Conservation (phyloP, 2,797 vertebrate species). For the Euthynnus affinis region DNA sequence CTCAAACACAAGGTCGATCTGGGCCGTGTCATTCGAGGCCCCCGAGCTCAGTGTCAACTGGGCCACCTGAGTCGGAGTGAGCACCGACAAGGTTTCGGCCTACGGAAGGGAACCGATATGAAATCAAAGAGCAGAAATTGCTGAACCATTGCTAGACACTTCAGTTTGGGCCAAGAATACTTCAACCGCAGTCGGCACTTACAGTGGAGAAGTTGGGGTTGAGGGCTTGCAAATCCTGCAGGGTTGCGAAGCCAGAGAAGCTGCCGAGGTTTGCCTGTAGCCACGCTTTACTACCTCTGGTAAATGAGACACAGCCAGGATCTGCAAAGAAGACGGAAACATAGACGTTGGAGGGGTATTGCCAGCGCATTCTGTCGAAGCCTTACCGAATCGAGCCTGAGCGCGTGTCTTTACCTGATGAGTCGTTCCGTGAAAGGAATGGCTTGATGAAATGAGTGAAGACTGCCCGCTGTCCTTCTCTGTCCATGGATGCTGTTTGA, state of each 20-base stretch:
- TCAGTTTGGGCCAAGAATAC: neutral
- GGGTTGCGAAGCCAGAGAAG: constrained; percentile 57
- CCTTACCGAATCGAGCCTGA: neutral
- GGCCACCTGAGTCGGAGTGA: constrained; percentile 50
- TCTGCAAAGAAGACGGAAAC: constrained; percentile 43
- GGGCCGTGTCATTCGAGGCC: constrained; percentile 30
- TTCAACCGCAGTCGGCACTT: constrained; percentile 28
- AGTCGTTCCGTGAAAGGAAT: constrained; percentile 63
- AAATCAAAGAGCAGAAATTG: neutral
- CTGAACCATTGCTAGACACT: neutral
- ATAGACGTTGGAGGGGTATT: neutral
- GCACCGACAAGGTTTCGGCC: constrained; percentile 24
- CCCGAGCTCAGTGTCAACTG: constrained; percentile 25
- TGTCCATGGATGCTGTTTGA: constrained; percentile 42
- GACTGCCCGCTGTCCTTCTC: constrained; percentile 16
- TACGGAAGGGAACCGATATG: constrained; percentile 3
- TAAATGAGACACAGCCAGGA: constrained; percentile 66
- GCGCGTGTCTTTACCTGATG: constrained; percentile 54
- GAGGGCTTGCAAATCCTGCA: constrained; percentile 56
- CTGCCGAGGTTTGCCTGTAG: constrained; percentile 64
- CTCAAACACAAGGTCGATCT: constrained; percentile 55
- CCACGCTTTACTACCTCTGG: constrained; percentile 49
- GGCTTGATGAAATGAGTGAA: constrained; percentile 60
- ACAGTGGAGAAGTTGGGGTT: constrained; percentile 66
- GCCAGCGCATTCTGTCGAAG: neutral